Base-by-base conservation (phyloP, 2,113 vertebrate genomes). In the Bufo gargarizans region DNA sequence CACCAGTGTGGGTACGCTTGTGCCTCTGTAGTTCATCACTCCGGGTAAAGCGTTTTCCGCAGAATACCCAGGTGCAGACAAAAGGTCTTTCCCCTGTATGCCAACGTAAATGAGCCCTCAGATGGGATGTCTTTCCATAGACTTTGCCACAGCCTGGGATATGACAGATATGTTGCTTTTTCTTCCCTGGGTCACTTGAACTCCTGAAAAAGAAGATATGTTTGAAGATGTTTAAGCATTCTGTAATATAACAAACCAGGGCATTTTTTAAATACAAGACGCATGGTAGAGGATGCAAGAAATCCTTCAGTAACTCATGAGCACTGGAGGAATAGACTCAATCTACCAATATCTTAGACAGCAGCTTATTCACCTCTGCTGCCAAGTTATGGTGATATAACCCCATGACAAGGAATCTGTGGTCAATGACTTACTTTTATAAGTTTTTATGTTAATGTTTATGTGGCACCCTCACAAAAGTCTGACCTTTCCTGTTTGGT, bases 111-210 rank as follows among this genome's bases (percentile, higher is more conserved):
- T 99, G 98, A 0, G 98, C 98, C 49, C 97, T 93, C 77, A 99
- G 93, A 91, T 99, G 98, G 1, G 98, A 99, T 0, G 98, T 99
- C 88, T 99, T 99, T 14, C 98, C 98, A 10, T 99, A 99, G 17
- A 99, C 96, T 93, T 99, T 99, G 22, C 96, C 96, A 84, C 98
- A 99, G 82, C 97, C 97, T 0, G 94, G 92, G 74, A 99, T 96
- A 93, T 99, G 98, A 91, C 98, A 99, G 90, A 99, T 98, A 90
- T 99, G 98, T 90, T 99, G 98, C 91, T 99, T 99, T 91, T 99
- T 99, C 89, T 98, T 98, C n/a, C 94, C 96, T 55, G 97, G 97
- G 82, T 99, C 97, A 72, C 94, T 94, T 69, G 95, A 93, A 33
- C 92, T 90, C 90, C 95, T 95, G 77, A 14, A 90, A 33, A 55